Percentiles rank a stretch among this genome's conserved stretches.
Conservation (phyloP, 2,797 vertebrate species). For the Mormyrops boulengeri region DNA sequence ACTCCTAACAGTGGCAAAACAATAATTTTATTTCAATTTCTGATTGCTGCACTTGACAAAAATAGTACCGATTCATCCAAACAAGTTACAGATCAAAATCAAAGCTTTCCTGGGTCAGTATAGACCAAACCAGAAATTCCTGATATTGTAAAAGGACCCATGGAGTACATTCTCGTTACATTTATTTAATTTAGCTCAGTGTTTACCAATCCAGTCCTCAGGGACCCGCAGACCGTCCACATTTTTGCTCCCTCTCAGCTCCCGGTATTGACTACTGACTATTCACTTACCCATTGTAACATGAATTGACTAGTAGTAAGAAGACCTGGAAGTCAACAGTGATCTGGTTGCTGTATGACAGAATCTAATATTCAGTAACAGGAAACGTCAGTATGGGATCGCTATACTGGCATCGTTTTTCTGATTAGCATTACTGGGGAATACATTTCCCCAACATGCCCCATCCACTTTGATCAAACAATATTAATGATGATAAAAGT, state of each 20-base stretch:
- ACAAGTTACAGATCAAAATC: conserved; percentile 29
- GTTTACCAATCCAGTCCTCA: background rate
- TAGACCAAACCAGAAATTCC: conserved; percentile 58
- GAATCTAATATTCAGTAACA: background rate
- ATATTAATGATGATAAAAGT: conserved; percentile 20
- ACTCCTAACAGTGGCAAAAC: background rate
- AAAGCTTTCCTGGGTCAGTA: conserved; percentile 43
- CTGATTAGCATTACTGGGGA: conserved; percentile 9
- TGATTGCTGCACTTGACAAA: background rate
- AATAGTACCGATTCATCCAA: background rate
- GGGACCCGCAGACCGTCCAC: background rate
- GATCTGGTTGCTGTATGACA: background rate
- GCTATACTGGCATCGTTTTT: conserved; percentile 6
- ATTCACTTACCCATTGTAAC: too few relatives aligned
- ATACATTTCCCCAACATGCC: conserved; percentile 4
- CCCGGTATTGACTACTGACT: background rate
- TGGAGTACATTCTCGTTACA: background rate
- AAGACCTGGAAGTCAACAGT: background rate
- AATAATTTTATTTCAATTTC: background rate
- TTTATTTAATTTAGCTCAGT: background rate
- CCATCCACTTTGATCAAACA: conserved; percentile 26
- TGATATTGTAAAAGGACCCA: conserved; percentile 52
- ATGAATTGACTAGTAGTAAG: too few relatives aligned
- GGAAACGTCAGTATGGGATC: background rate
- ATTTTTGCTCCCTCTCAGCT: background rate